These are phyloP conservation scores for Erebia palarica DNA, from an alignment of 2,888 invertebrate species.

Conservation along the genomic window DNA sequence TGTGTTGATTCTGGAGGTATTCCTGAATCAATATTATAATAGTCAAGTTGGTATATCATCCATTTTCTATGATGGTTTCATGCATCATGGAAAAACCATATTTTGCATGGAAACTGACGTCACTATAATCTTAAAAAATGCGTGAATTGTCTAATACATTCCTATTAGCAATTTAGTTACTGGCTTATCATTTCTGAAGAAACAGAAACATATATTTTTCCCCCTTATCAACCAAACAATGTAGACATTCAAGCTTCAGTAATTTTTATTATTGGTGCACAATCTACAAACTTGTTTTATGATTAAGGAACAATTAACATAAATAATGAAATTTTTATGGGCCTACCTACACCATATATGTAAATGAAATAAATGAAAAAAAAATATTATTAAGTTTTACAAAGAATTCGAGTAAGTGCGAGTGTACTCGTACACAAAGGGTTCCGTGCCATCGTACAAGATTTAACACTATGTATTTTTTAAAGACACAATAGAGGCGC, in stretches of 20 bases:
- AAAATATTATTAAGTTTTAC: no score
- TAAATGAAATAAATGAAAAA: not conserved
- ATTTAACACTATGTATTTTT: no score
- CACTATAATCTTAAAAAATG: not conserved
- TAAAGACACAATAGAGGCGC: no score
- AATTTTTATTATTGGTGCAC: not conserved
- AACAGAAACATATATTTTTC: not conserved
- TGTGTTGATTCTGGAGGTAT: no score
- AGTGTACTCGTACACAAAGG: no score
- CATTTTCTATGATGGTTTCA: not conserved
- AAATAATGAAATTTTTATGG: not conserved
- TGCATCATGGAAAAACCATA: no score
- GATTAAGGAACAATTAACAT: not conserved
- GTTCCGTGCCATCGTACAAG: no score
- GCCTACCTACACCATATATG: not conserved
- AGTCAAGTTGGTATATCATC: not conserved
- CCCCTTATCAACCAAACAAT: not conserved
- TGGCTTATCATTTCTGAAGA: constrained; percentile 4
- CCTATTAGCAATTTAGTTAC: not conserved
- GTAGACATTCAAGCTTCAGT: constrained; percentile 7
- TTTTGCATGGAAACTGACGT: no score
- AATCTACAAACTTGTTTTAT: not conserved
- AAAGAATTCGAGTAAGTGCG: no score
- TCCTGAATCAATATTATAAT: no score
- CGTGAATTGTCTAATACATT: not conserved